phyloP scores from a whole-genome alignment of 2,797 vertebrate genomes.

The Sorex maritimensis region DNA sequence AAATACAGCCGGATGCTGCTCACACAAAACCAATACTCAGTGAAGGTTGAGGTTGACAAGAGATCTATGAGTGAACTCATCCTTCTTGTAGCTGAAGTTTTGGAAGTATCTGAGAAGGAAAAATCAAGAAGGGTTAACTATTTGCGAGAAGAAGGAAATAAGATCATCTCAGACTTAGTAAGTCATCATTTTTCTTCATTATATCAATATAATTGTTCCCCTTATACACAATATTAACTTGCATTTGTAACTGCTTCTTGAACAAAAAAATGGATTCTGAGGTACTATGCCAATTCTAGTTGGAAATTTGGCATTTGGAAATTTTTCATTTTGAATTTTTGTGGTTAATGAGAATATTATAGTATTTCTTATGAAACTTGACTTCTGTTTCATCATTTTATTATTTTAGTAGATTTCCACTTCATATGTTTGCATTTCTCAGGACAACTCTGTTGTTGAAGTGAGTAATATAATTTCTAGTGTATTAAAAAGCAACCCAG shows the following conservation, averaged over 20 bases:
- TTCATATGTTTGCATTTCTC: neutral
- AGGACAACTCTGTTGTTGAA: neutral
- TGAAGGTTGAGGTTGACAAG: constrained; percentile 65
- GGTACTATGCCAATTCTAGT: neutral
- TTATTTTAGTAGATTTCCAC: neutral
- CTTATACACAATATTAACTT: neutral
- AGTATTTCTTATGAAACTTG: neutral
- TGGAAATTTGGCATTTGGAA: neutral
- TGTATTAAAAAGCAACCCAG: neutral
- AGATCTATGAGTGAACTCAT: constrained; percentile 84
- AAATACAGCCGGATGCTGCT: constrained; percentile 76
- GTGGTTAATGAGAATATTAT: neutral
- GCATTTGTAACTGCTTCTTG: neutral
- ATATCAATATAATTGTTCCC: too few relatives aligned
- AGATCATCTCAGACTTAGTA: constrained; percentile 90
- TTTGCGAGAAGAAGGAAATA: constrained; percentile 87
- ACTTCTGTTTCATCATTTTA: neutral
- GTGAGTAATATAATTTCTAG: neutral
- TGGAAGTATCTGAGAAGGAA: constrained; percentile 84
- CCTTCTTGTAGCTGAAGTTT: constrained; percentile 88
- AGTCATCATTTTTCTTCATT: constrained; percentile 67
- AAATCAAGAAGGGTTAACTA: constrained; percentile 44
- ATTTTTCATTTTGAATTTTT: neutral
- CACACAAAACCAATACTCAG: neutral
- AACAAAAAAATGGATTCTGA: neutral